A percentile compares a stretch with the other conserved stretches of the same genome.
Evolutionary conservation across 2,797 vertebrate genomes (phyloP).

Genomic region (Acrossocheilus wenchowensis): DNA sequence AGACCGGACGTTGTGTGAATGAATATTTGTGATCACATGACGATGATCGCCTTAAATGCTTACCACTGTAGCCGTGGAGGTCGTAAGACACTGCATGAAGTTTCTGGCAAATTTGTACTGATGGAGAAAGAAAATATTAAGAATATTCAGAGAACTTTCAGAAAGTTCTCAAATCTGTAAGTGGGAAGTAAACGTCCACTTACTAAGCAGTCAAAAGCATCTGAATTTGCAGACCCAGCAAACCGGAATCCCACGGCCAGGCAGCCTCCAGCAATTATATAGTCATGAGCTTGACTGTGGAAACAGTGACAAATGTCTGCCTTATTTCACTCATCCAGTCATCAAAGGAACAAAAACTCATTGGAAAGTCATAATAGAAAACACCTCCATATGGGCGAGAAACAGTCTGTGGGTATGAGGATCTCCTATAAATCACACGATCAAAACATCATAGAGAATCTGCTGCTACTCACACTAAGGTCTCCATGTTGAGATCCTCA

Average conservation of each 20-base stretch:
- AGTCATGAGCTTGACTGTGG: slow-evolving; percentile 93
- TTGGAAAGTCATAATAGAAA: slow-evolving; percentile 6
- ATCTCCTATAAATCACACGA: neutral
- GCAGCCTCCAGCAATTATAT: slow-evolving; percentile 96
- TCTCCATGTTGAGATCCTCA: slow-evolving; percentile 96
- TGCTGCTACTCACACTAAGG: slow-evolving; percentile 86
- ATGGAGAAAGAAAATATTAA: neutral
- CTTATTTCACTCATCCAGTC: slow-evolving; percentile 5
- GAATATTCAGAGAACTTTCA: neutral
- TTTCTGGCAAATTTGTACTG: slow-evolving; percentile 91
- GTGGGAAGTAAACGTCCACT: slow-evolving; percentile 47
- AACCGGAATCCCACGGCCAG: slow-evolving; percentile 95
- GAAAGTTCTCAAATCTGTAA: neutral
- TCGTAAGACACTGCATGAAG: slow-evolving; percentile 92
- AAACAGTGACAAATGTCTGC: slow-evolving; percentile 9
- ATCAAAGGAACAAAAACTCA: slow-evolving; percentile 1
- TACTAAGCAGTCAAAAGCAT: slow-evolving; percentile 96
- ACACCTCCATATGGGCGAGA: slow-evolving; percentile 20
- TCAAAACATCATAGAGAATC: neutral
- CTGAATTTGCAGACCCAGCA: slow-evolving; percentile 93
- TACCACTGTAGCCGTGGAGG: slow-evolving; percentile 91
- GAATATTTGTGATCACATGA: neutral
- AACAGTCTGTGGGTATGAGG: slow-evolving; percentile 20
- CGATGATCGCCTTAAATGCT: slow-evolving; percentile 66
- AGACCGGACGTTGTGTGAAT: neutral